Conservation (phyloP, 1,140 invertebrate species). For the Saccostrea echinata region DNA sequence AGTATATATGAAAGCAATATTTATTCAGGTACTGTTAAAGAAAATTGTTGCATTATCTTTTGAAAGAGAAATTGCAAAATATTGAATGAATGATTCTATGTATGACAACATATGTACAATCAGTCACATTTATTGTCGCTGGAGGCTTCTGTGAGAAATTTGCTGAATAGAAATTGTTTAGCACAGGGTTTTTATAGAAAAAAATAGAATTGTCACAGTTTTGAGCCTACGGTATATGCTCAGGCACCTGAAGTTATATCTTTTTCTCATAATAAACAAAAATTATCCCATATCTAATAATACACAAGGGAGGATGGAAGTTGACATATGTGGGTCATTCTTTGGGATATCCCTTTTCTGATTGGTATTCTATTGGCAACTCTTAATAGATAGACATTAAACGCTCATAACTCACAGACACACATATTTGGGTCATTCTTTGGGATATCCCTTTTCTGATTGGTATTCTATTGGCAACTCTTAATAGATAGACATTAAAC, state of each 20-base stretch:
- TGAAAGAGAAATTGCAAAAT: constrained; percentile 7
- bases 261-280: constrained; percentile 8
- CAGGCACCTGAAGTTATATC: constrained; percentile 5
- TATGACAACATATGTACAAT: background rate
- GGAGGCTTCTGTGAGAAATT: background rate
- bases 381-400: constrained; percentile 7
- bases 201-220: background rate
- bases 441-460: too few species aligned
- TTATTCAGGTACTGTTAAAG: constrained; percentile 6
- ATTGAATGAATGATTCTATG: background rate
- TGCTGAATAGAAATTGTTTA: constrained; percentile 7
- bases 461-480: background rate
- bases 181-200: constrained; percentile 6
- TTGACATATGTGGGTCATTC: background rate
- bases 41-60: constrained; percentile 7
- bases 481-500: background rate
- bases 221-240: background rate
- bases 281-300: background rate
- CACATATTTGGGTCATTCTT: background rate
- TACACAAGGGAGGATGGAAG: background rate
- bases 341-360: background rate
- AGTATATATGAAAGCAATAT: background rate
- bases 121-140: constrained; percentile 5
- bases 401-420: background rate
- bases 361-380: constrained; percentile 6